Evolutionary conservation across 2,888 invertebrate species (phyloP), one percentile per base, ranked within the genome.

Genomic region (Tetranychus truncatus): DNA sequence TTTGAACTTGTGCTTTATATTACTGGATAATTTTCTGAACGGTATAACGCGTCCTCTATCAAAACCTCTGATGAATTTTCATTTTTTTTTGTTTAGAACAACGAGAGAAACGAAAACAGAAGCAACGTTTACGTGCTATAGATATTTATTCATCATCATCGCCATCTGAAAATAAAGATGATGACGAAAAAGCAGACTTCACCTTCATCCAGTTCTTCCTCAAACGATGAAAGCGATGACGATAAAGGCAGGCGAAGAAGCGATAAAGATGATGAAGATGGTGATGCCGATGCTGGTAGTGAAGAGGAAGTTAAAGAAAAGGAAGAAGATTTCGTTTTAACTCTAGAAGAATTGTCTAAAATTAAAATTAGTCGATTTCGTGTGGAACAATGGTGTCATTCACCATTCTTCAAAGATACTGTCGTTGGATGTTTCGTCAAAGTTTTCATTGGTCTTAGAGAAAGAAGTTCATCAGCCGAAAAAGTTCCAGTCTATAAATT

Each of bases 401-500:
- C 96, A 80, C 99, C 99, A 0, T 95, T 95, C 85, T 99, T 99
- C 83, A 88, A 89, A 78, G 87, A 91, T 72, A 91, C 92, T 0
- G 93, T 92, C 2, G 87, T 87, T 78, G 96, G 96, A 15, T 95
- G 95, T 82, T 99, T 91, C 84, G 96, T 99, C 0, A 86, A 95
- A 66, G 91, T 99, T 80, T 95, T 95, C 74, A 96, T 97, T 78
- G 97, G 97, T 0, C 65, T 45, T 46, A 21, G 55, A 18, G 24
- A 34, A 8, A 6, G 66, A 18, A 91, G 91, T 81, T 90, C 92
- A 81, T 90, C 90, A 75, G 75, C 78, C 21, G 81, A 83, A 76
- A 88, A 88, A 20, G 87, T 88, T 80, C 89, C 95, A 0, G 92
- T 95, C 0, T 96, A 96, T 81, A 87, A 94, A 81, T 86, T 95